Evolutionary conservation across 2,113 vertebrate genomes (phyloP).

Genomic region (Bubo blakistoni): DNA sequence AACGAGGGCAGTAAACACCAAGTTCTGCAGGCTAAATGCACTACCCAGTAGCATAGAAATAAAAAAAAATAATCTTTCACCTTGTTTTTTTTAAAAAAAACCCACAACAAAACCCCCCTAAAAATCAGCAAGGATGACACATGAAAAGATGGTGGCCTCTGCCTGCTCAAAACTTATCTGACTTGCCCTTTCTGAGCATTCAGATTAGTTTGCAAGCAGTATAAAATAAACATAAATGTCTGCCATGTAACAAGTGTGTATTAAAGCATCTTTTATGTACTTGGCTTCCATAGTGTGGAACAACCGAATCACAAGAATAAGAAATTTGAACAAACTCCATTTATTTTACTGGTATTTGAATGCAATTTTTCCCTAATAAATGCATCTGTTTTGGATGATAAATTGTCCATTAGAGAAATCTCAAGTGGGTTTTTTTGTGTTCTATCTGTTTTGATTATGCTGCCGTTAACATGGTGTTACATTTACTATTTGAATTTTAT

Average conservation of each 20-base stretch:
- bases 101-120: too few species aligned
- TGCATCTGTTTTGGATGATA: slow-evolving; percentile 60
- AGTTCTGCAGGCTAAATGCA: neutral
- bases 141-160: slow-evolving; percentile 11
- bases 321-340: slow-evolving; percentile 39
- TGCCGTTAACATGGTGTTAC: slow-evolving; percentile 19
- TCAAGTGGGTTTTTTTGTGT: neutral
- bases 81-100: slow-evolving; percentile 2
- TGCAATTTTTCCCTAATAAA: slow-evolving; percentile 60
- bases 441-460: slow-evolving; percentile 48
- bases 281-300: slow-evolving; percentile 19
- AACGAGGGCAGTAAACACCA: neutral
- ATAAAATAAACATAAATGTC: slow-evolving; percentile 27
- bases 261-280: slow-evolving; percentile 8
- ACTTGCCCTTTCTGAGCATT: slow-evolving; percentile 18
- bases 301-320: slow-evolving; percentile 5
- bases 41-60: neutral
- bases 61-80: neutral
- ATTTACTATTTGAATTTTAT: slow-evolving; percentile 38
- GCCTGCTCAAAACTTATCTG: slow-evolving; percentile 17
- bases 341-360: slow-evolving; percentile 62
- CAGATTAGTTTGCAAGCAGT: slow-evolving; percentile 9
- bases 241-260: neutral
- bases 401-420: slow-evolving; percentile 59
- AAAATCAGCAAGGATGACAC: neutral